Evolutionary conservation across 2,113 vertebrate species (phyloP).

Genomic region (Neofelis nebulosa): DNA sequence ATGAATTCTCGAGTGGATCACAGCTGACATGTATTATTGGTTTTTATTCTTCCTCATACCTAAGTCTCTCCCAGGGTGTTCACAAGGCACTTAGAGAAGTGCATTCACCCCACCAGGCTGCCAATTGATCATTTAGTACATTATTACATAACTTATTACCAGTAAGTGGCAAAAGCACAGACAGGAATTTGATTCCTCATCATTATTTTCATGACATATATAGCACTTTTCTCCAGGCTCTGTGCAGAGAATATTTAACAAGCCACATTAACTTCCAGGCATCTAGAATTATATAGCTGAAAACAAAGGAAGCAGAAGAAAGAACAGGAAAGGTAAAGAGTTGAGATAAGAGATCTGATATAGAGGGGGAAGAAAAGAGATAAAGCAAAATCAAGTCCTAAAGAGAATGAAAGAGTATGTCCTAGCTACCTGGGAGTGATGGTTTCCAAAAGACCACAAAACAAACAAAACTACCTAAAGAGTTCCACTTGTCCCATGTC

Average conservation of each 20-base stretch:
- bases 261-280: slow-evolving; percentile 36
- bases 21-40: slow-evolving; percentile 49
- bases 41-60: slow-evolving; percentile 41
- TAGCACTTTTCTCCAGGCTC: slow-evolving; percentile 46
- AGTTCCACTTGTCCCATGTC: neutral
- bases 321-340: neutral
- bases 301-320: slow-evolving; percentile 28
- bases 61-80: slow-evolving; percentile 45
- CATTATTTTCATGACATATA: slow-evolving; percentile 65
- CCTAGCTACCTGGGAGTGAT: neutral
- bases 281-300: neutral
- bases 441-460: neutral
- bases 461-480: neutral
- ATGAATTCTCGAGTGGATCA: slow-evolving; percentile 66
- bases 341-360: neutral
- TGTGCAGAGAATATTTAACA: slow-evolving; percentile 60
- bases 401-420: too few species aligned
- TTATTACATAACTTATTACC: slow-evolving; percentile 56
- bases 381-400: neutral
- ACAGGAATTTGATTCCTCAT: slow-evolving; percentile 43
- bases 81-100: slow-evolving; percentile 43
- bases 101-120: neutral
- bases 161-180: slow-evolving; percentile 42
- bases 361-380: neutral
- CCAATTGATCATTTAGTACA: slow-evolving; percentile 64